Conservation (phyloP, 2,888 invertebrate genomes). For the Nezara viridula region DNA sequence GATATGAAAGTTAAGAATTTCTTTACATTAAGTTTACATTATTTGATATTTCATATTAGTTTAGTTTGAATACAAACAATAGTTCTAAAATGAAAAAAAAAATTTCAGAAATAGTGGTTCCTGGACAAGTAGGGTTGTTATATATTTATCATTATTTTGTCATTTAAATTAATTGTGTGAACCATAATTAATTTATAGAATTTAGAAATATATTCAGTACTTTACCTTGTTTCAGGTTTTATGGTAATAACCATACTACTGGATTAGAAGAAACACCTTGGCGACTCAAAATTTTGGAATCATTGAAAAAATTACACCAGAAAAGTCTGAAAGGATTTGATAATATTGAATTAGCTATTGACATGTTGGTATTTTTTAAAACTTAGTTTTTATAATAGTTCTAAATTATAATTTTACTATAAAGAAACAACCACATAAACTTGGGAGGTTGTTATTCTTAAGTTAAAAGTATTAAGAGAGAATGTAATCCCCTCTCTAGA, state of each 20-base stretch:
- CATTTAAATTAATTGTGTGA: no score
- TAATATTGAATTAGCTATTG: constrained; percentile 83
- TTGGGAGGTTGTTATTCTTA: not conserved
- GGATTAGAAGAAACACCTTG: constrained; percentile 73
- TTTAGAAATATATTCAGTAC: not conserved
- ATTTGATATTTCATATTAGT: no score
- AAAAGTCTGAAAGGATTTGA: constrained; percentile 71
- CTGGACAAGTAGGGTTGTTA: not conserved
- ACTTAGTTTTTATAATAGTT: not conserved
- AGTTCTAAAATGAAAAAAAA: no score
- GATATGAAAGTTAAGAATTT: no score
- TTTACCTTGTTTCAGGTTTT: constrained; percentile 70
- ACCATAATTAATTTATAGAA: no score
- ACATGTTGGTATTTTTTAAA: constrained; percentile 71
- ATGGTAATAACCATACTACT: constrained; percentile 73
- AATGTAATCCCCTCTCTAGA: no score
- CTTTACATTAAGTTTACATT: no score
- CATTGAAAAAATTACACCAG: constrained; percentile 74
- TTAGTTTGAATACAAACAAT: no score
- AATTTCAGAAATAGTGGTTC: not conserved
- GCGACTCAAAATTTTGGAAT: constrained; percentile 81
- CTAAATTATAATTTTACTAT: not conserved
- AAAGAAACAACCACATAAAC: not conserved
- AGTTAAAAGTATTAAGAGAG: no score
- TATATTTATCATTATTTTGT: not conserved